Base-by-base conservation (phyloP, 2,888 invertebrate genomes). In the Elysia crispata region DNA sequence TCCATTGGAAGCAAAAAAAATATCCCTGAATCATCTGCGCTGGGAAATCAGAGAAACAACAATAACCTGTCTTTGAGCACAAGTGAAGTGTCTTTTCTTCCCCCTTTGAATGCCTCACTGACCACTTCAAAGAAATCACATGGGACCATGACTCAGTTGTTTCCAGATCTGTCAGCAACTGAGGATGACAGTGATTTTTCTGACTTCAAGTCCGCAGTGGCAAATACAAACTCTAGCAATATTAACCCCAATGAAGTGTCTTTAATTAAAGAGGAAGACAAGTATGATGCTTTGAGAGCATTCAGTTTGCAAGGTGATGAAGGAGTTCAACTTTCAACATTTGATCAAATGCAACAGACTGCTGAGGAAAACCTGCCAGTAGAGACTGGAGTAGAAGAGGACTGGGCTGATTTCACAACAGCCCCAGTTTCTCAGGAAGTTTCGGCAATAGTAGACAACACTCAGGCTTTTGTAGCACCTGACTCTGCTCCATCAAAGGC, bases 251-350 rank as follows among this genome's bases (percentile, higher is more conserved):
- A 64, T 64, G 87, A 85, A 1, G 73, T 79, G 66, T 84, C 86
- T 77, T 81, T 88, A 20, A 85, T 89, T 25, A 87, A 87, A 11
- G 89, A 89, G 49, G 90, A 89, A 77, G 90, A 90, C 80, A 89
- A 87, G 77, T 90, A 90, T 83, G 87, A 87, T 13, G 89, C 89
- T 25, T 81, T 90, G n/a, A 84, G 89, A 77, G 82, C 69, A 50
- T 76, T 88, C 54, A 85, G 82, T 11, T 76, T 85, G 25, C 83
- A 82, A 20, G 81, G 57, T n/a, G 81, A 20, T 60, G 11, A 73
- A 23, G 28, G 67, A 11, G 28, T 66, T 8, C 64, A 73, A 13
- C 62, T 76, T 5, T 79, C 82, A 15, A 11, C 78, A 33, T 83
- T 78, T 76, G 77, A 79, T 50, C 50, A 67, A 23, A 82, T 81